Evolutionary conservation across 2,113 vertebrate genomes (phyloP), one percentile per base, ranked within the genome.

Genomic region (Micromys minutus): DNA sequence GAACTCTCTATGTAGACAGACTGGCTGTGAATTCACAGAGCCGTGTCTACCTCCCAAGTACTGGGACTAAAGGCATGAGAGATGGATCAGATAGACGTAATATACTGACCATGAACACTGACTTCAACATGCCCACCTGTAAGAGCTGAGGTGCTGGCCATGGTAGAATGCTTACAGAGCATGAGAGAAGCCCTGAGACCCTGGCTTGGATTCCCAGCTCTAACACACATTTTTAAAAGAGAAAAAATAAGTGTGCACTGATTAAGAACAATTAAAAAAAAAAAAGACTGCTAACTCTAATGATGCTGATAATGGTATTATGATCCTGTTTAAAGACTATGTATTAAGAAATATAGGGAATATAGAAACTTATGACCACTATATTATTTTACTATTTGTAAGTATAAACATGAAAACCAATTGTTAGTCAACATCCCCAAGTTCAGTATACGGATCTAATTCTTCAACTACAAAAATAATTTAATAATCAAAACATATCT

Each of bases 241-340:
- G 4, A 21, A 6, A 69, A 61, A 80, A 80, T 75, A 22, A 87
- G n/a, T 31, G 88, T 34, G 34, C 9, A 45, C 55, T 39, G 29
- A 3, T 36, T 79, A 87, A 93, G n/a, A 83, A 89, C 57, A 90
- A 57, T 94, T 94, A 89, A 95, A n/a, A 67, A 81, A 45, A 13
- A 75, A 15, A 31, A 31, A 76, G 15, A 34, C 0, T 77, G 31
- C 16, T 80, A 90, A 79, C 5, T 87, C 24, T 42, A n/a, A 45
- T 90, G 59, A 76, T 34, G 69, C 59, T 94, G 55, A 89, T 76
- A 65, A 88, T 74, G 8, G 24, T 67, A 87, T 31, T 74, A 3
- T 52, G n/a, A 69, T 72, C 88, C 69, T 87, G 17, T 77, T 67
- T 88, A 8, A 79, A 94, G 93, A 24, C n/a, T 80, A 80, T 7